These are phyloP conservation scores for Cyanoramphus novaezelandiae DNA, from an alignment of 2,113 vertebrate genomes.

Conservation along the genomic window DNA sequence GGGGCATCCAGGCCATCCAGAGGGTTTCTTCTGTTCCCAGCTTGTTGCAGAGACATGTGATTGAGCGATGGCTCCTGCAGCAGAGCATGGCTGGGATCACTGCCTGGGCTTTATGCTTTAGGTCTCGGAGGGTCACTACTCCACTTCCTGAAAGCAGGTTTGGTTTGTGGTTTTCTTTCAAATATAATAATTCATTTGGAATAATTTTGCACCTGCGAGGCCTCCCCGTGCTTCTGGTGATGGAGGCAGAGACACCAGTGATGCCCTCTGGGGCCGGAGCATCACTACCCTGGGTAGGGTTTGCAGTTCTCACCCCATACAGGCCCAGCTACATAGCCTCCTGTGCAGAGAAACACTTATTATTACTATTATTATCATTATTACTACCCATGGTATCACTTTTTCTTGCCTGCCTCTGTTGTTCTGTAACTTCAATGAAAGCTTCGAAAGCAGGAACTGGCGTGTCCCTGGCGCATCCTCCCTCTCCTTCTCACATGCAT, in stretches of 20 bases:
- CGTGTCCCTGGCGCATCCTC: fast-evolving
- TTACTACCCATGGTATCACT: background rate
- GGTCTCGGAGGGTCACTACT: background rate
- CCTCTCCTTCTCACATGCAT: background rate
- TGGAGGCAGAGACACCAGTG: background rate
- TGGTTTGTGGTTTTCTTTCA: background rate
- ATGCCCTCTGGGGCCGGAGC: background rate
- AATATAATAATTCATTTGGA: background rate
- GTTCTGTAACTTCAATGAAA: background rate
- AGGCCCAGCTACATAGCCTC: background rate
- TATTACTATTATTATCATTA: background rate
- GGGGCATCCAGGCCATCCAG: background rate
- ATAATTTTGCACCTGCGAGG: background rate
- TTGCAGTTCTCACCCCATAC: background rate
- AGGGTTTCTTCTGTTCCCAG: background rate
- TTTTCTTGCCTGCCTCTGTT: background rate
- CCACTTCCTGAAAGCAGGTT: background rate
- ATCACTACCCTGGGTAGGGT: background rate
- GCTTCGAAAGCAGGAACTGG: background rate
- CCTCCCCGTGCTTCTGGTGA: background rate
- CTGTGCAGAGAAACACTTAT: background rate
- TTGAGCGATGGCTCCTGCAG: background rate
- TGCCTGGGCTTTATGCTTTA: background rate
- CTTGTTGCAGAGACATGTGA: background rate
- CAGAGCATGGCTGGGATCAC: background rate